Percentiles rank a stretch among this genome's conserved stretches.
phyloP scores from a whole-genome alignment of 2,797 vertebrate species.

The Stomatorhinus walkeri region DNA sequence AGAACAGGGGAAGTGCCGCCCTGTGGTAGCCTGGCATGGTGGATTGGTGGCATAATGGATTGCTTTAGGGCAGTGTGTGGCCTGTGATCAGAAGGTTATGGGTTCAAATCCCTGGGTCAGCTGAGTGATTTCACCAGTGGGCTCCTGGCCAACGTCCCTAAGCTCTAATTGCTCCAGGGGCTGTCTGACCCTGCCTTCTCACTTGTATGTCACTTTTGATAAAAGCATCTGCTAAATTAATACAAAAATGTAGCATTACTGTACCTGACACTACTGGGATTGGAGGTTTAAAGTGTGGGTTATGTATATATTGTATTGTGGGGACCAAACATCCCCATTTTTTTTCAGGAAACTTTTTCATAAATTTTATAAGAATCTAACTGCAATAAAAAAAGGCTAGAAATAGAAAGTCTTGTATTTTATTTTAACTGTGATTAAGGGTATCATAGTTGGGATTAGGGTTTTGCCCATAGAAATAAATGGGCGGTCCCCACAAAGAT shows the following conservation, averaged over 20 bases:
- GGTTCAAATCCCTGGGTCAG: not conserved
- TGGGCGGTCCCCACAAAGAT: too few relatives aligned
- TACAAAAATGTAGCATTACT: not conserved
- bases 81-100: not conserved
- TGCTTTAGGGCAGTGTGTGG: not conserved
- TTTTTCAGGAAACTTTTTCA: not conserved
- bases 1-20: not conserved
- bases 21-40: not conserved
- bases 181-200: not conserved
- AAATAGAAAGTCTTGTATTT: too few relatives aligned
- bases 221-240: not conserved
- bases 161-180: not conserved
- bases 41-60: not conserved
- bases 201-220: not conserved
- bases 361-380: not conserved
- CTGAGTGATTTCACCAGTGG: not conserved
- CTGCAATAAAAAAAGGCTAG: too few relatives aligned
- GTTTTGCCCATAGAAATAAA: too few relatives aligned
- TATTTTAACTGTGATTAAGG: too few relatives aligned
- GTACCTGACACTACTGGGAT: not conserved
- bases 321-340: not conserved
- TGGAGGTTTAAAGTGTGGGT: not conserved
- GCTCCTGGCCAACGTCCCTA: not conserved
- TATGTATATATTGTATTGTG: not conserved
- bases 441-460: too few relatives aligned